Conservation (phyloP, 2,888 invertebrate genomes). For the Eilema griseolum region DNA sequence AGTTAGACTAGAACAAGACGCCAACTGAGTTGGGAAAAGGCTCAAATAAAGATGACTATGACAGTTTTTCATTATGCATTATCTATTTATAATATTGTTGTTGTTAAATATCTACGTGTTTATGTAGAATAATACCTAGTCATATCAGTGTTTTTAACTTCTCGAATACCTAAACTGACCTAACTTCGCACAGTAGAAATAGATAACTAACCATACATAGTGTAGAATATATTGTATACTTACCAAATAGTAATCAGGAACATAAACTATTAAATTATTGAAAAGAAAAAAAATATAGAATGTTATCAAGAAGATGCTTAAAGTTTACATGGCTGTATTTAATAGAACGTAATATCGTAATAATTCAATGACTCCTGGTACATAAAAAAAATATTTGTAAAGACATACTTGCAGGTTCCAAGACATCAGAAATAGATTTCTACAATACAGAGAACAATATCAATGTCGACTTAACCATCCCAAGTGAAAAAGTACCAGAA, state of each 20-base stretch:
- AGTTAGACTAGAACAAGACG: too few relatives aligned
- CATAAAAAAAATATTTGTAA: constrained; percentile 41
- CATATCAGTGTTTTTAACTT: background rate
- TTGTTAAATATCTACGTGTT: background rate
- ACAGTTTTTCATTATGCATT: background rate
- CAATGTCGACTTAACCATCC: constrained; percentile 58
- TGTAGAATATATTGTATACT: background rate
- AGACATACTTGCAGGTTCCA: constrained; percentile 73
- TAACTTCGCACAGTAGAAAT: background rate
- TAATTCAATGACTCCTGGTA: background rate
- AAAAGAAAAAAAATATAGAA: background rate
- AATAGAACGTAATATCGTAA: background rate
- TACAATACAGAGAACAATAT: constrained; percentile 71
- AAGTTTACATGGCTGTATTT: background rate
- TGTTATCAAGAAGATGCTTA: background rate
- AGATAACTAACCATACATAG: background rate
- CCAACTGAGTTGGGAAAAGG: too few relatives aligned
- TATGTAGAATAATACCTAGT: background rate
- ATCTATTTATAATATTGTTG: background rate
- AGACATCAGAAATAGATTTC: constrained; percentile 83
- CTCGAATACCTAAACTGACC: background rate
- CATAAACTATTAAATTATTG: background rate
- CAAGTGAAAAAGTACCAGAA: constrained; percentile 60
- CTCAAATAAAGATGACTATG: background rate
- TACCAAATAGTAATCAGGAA: background rate